phyloP scores from a whole-genome alignment of 1,140 invertebrate genomes.

The Danaus melanippus region DNA sequence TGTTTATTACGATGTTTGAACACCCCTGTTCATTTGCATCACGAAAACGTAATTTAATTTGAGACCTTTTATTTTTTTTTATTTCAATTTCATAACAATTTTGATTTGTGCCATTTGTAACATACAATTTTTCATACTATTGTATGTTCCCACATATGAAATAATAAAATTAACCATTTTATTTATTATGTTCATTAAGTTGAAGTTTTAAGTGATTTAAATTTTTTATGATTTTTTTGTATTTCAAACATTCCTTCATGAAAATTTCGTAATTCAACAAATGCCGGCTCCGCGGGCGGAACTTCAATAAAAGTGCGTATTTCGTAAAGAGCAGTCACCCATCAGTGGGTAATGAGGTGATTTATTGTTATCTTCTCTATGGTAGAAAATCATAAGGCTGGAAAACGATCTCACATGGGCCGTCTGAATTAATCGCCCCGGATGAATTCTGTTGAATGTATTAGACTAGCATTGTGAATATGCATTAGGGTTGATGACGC shows the following conservation, averaged over 20 bases:
- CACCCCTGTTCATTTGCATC: constrained; percentile 13
- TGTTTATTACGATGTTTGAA: constrained; percentile 16
- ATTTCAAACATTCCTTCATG: too few relatives aligned
- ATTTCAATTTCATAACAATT: too few relatives aligned
- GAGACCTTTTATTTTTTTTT: neutral
- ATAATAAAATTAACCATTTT: too few relatives aligned
- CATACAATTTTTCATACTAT: neutral
- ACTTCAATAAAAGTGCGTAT: constrained; percentile 2
- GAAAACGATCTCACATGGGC: constrained; percentile 27
- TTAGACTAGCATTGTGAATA: constrained; percentile 53
- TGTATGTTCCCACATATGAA: neutral
- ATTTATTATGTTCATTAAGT: too few relatives aligned
- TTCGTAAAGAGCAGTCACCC: constrained; percentile 19
- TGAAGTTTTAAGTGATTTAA: too few relatives aligned
- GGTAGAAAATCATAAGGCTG: constrained; percentile 25
- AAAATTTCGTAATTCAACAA: too few relatives aligned
- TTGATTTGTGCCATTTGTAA: neutral
- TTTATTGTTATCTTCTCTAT: constrained; percentile 30
- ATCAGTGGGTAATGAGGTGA: constrained; percentile 30
- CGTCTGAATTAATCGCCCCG: constrained; percentile 40
- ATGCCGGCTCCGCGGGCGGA: too few relatives aligned
- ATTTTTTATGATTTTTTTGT: too few relatives aligned
- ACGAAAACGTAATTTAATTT: constrained; percentile 11
- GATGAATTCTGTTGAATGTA: constrained; percentile 35
- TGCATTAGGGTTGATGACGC: constrained; percentile 57